phyloP scores from a whole-genome alignment of 1,140 invertebrate species.

The Habropoda laboriosa region DNA sequence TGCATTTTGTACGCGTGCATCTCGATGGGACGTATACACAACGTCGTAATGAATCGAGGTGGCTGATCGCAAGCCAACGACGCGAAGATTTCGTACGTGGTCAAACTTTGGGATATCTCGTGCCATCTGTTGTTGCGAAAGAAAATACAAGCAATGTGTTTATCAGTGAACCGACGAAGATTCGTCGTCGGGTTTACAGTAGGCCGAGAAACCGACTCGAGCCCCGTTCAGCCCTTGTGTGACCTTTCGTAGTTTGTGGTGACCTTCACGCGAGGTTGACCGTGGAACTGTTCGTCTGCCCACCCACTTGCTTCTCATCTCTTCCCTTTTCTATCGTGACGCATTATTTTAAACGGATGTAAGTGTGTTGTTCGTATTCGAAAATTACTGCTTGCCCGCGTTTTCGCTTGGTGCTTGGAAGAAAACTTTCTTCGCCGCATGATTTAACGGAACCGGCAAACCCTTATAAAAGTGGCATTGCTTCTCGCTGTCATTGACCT shows the following conservation, averaged over 20 bases:
- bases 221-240: slow-evolving; percentile 42
- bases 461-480: slow-evolving; percentile 8
- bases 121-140: slow-evolving; percentile 54
- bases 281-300: slow-evolving; percentile 11
- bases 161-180: slow-evolving; percentile 26
- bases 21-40: not conserved
- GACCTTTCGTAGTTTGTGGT: slow-evolving; percentile 65
- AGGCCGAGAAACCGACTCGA: slow-evolving; percentile 3
- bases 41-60: not conserved
- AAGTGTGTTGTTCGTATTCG: not conserved
- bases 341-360: slow-evolving; percentile 9
- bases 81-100: not conserved
- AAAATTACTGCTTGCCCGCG: not conserved
- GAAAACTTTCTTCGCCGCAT: not conserved
- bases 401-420: not conserved
- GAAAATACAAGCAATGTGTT: slow-evolving; percentile 35
- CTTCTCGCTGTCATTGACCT: slow-evolving; percentile 47
- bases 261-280: slow-evolving; percentile 59
- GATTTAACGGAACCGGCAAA: slow-evolving; percentile 8
- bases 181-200: slow-evolving; percentile 39
- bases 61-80: slow-evolving; percentile 19
- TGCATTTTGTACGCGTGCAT: not conserved
- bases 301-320: not conserved
- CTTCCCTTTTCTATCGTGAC: not conserved
- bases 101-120: slow-evolving; percentile 25